Conservation (phyloP, 2,888 invertebrate species). For the Lomographa bimaculata region DNA sequence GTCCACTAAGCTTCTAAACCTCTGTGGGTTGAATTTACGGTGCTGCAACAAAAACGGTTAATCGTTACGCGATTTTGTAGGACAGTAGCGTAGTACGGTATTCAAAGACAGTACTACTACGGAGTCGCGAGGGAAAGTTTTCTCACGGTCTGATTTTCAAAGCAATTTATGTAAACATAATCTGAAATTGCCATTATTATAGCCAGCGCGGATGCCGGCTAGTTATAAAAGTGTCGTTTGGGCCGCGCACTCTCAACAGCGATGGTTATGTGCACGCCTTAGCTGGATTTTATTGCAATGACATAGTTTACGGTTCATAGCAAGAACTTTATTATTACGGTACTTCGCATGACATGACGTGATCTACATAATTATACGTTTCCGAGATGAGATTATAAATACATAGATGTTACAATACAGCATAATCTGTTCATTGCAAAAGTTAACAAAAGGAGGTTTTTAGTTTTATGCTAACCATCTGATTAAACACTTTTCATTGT, state of each 20-base stretch:
- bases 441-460: conserved; percentile 13
- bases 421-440: conserved; percentile 1
- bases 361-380: too few relatives aligned
- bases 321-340: conserved; percentile 3
- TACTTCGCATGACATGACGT: conserved; percentile 6
- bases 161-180: conserved; percentile 32
- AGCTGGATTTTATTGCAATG: conserved; percentile 25
- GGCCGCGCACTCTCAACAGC: conserved; percentile 17
- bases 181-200: conserved; percentile 36
- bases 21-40: conserved; percentile 89
- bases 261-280: conserved; percentile 25
- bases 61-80: conserved; percentile 15
- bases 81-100: conserved; percentile 4
- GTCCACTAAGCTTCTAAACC: conserved; percentile 93
- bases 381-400: conserved; percentile 4
- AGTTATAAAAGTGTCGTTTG: conserved; percentile 43
- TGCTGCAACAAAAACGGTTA: conserved; percentile 75
- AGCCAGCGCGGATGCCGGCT: too few relatives aligned
- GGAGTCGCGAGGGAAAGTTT: conserved; percentile 39
- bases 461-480: conserved; percentile 19
- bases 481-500: conserved; percentile 24
- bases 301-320: conserved; percentile 20
- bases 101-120: conserved; percentile 5
- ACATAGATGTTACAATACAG: conserved; percentile 1
- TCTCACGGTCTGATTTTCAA: conserved; percentile 53